These are phyloP conservation scores for Epinephelus malabaricus DNA, from an alignment of 2,797 vertebrate species.

Conservation along the genomic window DNA sequence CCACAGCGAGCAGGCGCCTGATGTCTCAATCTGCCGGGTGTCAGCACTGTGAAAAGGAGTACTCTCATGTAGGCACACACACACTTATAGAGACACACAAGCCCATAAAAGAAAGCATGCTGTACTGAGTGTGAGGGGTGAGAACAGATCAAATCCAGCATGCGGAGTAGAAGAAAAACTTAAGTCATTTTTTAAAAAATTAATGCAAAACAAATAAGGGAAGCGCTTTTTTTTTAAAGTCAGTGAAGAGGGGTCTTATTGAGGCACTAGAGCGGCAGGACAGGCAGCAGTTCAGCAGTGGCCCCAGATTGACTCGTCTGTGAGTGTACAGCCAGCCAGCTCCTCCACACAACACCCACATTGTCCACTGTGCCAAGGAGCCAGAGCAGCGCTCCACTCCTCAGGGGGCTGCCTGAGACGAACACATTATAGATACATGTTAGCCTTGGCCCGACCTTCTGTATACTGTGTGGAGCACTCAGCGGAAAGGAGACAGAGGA, in stretches of 20 bases:
- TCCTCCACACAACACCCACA: constrained; percentile 82
- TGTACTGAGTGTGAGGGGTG: constrained; percentile 29
- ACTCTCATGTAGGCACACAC: constrained; percentile 86
- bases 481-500: constrained; percentile 66
- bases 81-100: constrained; percentile 79
- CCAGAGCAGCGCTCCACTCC: constrained; percentile 83
- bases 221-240: constrained; percentile 31
- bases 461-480: constrained; percentile 74
- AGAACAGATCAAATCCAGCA: constrained; percentile 50
- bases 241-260: constrained; percentile 67
- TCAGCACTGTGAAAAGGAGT: constrained; percentile 92
- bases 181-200: constrained; percentile 35
- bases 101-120: constrained; percentile 53
- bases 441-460: constrained; percentile 82
- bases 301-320: constrained; percentile 81
- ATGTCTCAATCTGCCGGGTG: constrained; percentile 98
- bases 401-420: constrained; percentile 81
- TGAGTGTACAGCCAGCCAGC: constrained; percentile 75
- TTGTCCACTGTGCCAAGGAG: constrained; percentile 86
- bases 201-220: constrained; percentile 55
- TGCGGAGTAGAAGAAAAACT: constrained; percentile 35
- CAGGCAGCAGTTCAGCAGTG: constrained; percentile 70
- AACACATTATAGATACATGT: constrained; percentile 86
- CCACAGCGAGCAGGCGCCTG: constrained; percentile 90
- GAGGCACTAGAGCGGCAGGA: constrained; percentile 65